Evolutionary conservation across 2,797 vertebrate species (phyloP).

Genomic region (Hydrophis major): DNA sequence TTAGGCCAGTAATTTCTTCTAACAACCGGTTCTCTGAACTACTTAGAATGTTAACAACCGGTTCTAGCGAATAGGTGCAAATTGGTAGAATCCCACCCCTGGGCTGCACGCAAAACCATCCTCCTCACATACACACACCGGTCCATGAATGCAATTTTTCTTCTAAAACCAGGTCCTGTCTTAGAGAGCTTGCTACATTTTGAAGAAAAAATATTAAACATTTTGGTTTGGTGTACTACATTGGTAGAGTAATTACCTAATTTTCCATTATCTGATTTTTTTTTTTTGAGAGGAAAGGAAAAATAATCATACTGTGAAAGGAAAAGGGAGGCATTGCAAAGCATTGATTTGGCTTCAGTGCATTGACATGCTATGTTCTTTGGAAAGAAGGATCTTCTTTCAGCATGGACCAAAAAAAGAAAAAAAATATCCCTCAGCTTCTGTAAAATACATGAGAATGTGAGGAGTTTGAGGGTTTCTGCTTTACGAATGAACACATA

Average conservation of each 20-base stretch:
- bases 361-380: background rate
- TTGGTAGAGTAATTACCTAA: background rate
- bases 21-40: no score
- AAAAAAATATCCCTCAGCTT: conserved; percentile 1
- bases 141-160: background rate
- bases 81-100: no score
- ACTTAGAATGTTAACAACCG: no score
- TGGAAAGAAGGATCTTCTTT: background rate
- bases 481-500: background rate
- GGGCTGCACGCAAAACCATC: background rate
- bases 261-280: background rate
- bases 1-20: no score
- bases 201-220: background rate
- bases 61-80: no score
- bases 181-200: background rate
- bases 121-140: background rate
- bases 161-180: background rate
- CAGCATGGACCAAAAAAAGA: background rate
- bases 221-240: background rate
- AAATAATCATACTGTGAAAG: no score
- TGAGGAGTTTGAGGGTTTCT: background rate
- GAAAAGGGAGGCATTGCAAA: background rate
- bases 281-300: background rate
- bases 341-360: background rate
- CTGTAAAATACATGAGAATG: background rate